A percentile compares a stretch with the other conserved stretches of the same genome.
phyloP scores from a whole-genome alignment of 2,888 invertebrate genomes.

The Eledona agricola region DNA sequence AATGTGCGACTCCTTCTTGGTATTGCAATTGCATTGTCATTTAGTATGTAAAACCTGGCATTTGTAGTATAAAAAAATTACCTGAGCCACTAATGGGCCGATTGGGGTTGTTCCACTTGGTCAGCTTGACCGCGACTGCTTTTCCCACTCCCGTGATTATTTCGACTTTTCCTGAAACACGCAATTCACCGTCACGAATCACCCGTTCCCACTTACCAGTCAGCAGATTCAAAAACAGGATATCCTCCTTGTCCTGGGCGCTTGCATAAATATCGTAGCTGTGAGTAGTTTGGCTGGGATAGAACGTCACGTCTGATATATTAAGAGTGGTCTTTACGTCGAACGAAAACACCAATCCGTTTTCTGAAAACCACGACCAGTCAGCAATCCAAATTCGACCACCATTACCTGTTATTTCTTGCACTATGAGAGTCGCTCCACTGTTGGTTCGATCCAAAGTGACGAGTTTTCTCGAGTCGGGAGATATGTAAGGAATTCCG shows the following conservation, averaged over 20 bases:
- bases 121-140: conserved; percentile 66
- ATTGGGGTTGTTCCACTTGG: conserved; percentile 73
- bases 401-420: conserved; percentile 68
- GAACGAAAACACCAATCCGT: conserved; percentile 73
- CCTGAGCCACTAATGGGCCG: conserved; percentile 73
- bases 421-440: conserved; percentile 71
- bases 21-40: no score
- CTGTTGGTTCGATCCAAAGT: conserved; percentile 69
- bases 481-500: conserved; percentile 74
- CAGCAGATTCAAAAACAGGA: conserved; percentile 74
- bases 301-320: conserved; percentile 77
- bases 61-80: conserved; percentile 40
- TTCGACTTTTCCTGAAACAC: conserved; percentile 73
- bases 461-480: conserved; percentile 75
- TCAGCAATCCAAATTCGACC: conserved; percentile 10
- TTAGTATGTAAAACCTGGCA: no score
- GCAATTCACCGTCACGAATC: neutral
- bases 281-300: conserved; percentile 75
- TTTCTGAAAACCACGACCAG: conserved; percentile 65
- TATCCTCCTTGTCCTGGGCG: conserved; percentile 75
- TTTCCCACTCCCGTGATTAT: conserved; percentile 77
- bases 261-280: conserved; percentile 79
- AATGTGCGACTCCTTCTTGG: no score
- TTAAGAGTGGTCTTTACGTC: conserved; percentile 79
- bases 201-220: conserved; percentile 66